Percentiles rank a stretch among this genome's conserved stretches.
Conservation (phyloP, 2,113 vertebrate species). For the Plectropomus leopardus region DNA sequence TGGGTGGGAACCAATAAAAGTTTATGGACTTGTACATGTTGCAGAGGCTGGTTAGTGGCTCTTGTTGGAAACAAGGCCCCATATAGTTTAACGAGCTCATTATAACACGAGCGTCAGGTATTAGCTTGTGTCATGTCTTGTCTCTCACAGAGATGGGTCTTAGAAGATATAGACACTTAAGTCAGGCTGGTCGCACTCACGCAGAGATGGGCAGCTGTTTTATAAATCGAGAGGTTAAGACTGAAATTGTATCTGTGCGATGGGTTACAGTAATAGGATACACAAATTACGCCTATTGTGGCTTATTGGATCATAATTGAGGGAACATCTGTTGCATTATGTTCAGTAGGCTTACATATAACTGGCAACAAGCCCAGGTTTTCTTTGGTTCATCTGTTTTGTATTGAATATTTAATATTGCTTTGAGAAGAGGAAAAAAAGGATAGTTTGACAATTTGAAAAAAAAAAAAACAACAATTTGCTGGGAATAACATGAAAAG, state of each 20-base stretch:
- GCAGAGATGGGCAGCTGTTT: constrained; percentile 41
- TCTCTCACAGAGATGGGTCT: constrained; percentile 21
- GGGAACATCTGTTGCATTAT: constrained; percentile 6
- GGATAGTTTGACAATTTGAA: background rate
- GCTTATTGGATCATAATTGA: constrained; percentile 28
- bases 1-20: constrained; percentile 80
- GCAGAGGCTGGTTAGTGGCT: constrained; percentile 75
- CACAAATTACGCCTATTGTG: background rate
- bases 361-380: background rate
- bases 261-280: constrained; percentile 15
- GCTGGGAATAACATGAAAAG: background rate
- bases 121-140: constrained; percentile 54
- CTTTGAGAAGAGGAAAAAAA: background rate
- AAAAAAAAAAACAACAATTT: too few species aligned
- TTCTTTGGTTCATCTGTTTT: background rate
- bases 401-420: background rate
- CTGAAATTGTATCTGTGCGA: constrained; percentile 12
- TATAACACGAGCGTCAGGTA: constrained; percentile 63
- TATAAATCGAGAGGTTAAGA: constrained; percentile 21
- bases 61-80: constrained; percentile 81
- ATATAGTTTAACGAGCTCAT: constrained; percentile 84
- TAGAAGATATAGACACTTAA: constrained; percentile 19
- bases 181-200: constrained; percentile 23
- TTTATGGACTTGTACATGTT: constrained; percentile 83
- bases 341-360: background rate